These are phyloP conservation scores for Turritopsis dohrnii DNA, from an alignment of 30 jellyfish, hydroid and myxozoan genomes.

Conservation along the genomic window DNA sequence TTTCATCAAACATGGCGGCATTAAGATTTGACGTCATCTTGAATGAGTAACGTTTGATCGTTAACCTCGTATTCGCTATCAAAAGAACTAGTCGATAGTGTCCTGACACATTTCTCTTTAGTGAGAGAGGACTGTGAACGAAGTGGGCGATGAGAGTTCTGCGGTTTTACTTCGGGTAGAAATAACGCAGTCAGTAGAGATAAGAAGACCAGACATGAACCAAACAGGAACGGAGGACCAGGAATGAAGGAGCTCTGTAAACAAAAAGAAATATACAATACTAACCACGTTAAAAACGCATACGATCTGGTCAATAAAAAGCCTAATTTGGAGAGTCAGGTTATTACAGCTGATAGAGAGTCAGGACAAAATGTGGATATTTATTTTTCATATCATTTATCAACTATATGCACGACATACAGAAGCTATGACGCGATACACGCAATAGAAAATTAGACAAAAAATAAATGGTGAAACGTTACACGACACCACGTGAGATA, in stretches of 20 bases:
- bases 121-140: conserved; percentile 7
- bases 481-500: background rate
- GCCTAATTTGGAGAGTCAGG: no score
- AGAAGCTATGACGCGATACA: no score
- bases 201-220: conserved; percentile 84
- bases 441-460: no score
- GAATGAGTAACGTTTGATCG: conserved; percentile 24
- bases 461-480: background rate
- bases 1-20: background rate
- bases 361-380: no score
- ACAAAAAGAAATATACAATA: conserved; percentile 6
- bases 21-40: conserved; percentile 25
- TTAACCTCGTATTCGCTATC: conserved; percentile 34
- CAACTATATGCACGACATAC: background rate
- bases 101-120: background rate
- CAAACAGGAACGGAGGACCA: conserved; percentile 97
- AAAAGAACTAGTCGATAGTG: conserved; percentile 14
- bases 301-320: no score
- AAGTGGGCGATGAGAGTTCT: background rate
- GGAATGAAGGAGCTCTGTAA: conserved; percentile 72
- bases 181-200: conserved; percentile 87
- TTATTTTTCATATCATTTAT: background rate
- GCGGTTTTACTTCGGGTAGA: conserved; percentile 51
- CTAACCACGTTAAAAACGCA: no score
- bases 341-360: no score